Conservation (phyloP, 2,888 invertebrate species). For the Leucophenga maculata region DNA sequence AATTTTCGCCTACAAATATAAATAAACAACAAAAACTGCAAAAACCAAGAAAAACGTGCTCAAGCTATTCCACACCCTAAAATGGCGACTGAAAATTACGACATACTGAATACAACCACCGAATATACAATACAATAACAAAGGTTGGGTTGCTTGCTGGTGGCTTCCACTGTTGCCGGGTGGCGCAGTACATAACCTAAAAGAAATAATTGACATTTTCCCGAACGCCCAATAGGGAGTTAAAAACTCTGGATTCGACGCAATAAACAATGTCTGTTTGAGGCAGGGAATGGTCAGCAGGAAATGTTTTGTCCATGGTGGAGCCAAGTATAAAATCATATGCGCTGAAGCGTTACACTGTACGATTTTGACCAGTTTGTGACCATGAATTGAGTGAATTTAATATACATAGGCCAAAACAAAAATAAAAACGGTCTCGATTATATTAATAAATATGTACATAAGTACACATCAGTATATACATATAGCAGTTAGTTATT, state of each 20-base stretch:
- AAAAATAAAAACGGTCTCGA: neutral
- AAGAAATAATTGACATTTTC: conserved; percentile 26
- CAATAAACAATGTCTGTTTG: conserved; percentile 33
- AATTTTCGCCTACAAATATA: conserved; percentile 12
- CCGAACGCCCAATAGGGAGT: neutral
- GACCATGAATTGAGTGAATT: conserved; percentile 6
- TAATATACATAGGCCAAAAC: neutral
- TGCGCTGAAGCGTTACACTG: neutral
- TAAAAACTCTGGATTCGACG: conserved; percentile 12
- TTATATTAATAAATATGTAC: neutral
- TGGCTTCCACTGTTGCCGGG: conserved; percentile 31
- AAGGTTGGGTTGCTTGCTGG: neutral
- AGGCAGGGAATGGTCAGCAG: conserved; percentile 52
- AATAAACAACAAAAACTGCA: neutral
- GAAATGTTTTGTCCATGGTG: neutral
- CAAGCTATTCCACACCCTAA: conserved; percentile 21
- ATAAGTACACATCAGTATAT: too few species aligned
- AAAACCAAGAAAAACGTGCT: conserved; percentile 8
- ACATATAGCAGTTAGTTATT: neutral
- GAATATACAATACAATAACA: neutral
- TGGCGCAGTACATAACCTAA: conserved; percentile 50
- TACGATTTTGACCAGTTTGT: neutral
- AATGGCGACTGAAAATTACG: conserved; percentile 4
- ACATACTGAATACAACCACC: conserved; percentile 3
- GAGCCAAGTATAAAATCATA: conserved; percentile 18